Conservation (phyloP, 2,888 invertebrate species). For the Rhopalosiphum nymphaeae region DNA sequence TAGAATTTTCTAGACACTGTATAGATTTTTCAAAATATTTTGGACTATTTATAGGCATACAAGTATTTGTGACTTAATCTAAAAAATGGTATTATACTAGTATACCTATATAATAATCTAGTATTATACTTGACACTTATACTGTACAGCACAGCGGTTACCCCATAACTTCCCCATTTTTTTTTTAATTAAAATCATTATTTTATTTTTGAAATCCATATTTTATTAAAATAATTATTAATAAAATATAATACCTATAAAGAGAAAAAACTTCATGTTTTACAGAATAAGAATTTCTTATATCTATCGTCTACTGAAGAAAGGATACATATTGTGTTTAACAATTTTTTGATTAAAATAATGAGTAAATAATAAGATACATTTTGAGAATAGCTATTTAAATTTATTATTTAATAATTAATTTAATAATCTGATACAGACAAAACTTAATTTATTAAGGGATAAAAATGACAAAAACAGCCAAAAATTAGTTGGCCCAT, state of each 20-base stretch:
- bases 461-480: background rate
- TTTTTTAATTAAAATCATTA: background rate
- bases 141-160: too few relatives aligned
- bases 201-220: background rate
- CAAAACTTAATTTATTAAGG: too few relatives aligned
- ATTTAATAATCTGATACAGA: too few relatives aligned
- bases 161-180: background rate
- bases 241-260: background rate
- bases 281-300: background rate
- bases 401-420: background rate
- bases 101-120: too few relatives aligned
- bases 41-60: too few relatives aligned
- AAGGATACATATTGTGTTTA: background rate
- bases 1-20: too few relatives aligned
- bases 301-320: background rate
- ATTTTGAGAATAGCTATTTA: background rate
- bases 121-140: background rate
- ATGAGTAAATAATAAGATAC: background rate
- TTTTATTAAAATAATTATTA: background rate
- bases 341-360: background rate
- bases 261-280: background rate
- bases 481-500: slow-evolving; percentile 73
- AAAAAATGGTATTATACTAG: too few relatives aligned
- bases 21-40: too few relatives aligned
- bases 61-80: too few relatives aligned